These are phyloP conservation scores for Ecdyonurus torrentis DNA, from an alignment of 2,888 invertebrate genomes.

Conservation along the genomic window DNA sequence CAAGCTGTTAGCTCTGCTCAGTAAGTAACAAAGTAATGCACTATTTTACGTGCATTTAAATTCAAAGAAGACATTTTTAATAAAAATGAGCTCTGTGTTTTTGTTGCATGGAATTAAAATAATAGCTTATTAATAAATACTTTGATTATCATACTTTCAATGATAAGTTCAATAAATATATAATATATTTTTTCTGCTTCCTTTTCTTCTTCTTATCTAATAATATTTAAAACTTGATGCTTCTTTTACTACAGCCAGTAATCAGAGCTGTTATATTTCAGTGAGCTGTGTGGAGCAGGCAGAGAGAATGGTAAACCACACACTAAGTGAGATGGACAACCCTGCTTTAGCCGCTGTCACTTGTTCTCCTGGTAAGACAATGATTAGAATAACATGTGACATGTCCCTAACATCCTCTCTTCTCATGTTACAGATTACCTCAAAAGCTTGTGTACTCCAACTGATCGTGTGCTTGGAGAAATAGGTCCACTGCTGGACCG, in stretches of 20 bases:
- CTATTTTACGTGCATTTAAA: too few species aligned
- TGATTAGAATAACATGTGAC: too few species aligned
- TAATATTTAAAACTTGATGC: background rate
- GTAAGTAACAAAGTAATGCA: too few species aligned
- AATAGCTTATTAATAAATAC: background rate
- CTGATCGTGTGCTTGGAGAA: background rate
- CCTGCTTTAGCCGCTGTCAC: conserved; percentile 45
- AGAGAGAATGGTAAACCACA: conserved; percentile 32
- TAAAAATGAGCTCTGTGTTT: too few species aligned
- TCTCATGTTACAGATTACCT: background rate
- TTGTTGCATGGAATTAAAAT: too few species aligned
- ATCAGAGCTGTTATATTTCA: conserved; percentile 16
- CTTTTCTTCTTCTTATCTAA: background rate
- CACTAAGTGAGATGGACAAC: conserved; percentile 44
- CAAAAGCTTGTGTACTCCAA: background rate
- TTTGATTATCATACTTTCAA: too few species aligned
- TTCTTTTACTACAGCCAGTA: background rate
- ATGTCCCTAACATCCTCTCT: too few species aligned
- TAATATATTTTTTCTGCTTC: background rate
- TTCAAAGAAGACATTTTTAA: too few species aligned
- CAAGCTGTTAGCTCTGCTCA: conserved; percentile 12
- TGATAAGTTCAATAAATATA: too few species aligned
- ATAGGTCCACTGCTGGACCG: background rate
- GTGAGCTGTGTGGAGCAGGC: conserved; percentile 28
- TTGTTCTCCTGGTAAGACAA: conserved; percentile 40